A percentile compares a stretch with the other conserved stretches of the same genome.
Evolutionary conservation across 2,888 invertebrate species (phyloP).

Genomic region (Synanthedon myopaeformis): DNA sequence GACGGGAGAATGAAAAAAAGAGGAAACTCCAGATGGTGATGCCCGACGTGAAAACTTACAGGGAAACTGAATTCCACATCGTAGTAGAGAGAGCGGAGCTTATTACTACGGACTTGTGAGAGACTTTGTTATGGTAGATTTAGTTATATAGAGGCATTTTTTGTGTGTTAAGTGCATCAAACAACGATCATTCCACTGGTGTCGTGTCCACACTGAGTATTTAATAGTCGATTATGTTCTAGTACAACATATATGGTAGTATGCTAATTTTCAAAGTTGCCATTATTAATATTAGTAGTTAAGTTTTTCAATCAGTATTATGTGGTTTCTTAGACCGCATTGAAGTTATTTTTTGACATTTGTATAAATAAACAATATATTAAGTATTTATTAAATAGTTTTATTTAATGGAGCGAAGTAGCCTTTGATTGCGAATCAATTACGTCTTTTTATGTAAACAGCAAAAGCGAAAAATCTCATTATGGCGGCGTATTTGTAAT

Average conservation of each 20-base stretch:
- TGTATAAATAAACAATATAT: no score
- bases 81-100: constrained; percentile 87
- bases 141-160: no score
- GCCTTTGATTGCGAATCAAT: no score
- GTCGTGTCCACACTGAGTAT: constrained; percentile 9
- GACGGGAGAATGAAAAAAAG: constrained; percentile 65
- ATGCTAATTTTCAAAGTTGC: constrained; percentile 41
- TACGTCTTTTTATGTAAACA: no score
- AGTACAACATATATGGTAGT: constrained; percentile 31
- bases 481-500: no score
- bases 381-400: no score
- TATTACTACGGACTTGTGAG: constrained; percentile 80
- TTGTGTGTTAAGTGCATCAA: no score
- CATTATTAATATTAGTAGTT: neutral
- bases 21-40: constrained; percentile 78
- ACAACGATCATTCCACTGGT: constrained; percentile 15
- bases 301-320: constrained; percentile 41
- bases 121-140: neutral
- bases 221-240: constrained; percentile 17
- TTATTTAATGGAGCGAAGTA: no score
- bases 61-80: constrained; percentile 88
- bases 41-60: constrained; percentile 84
- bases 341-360: constrained; percentile 3
- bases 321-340: constrained; percentile 15
- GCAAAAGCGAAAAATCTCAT: no score